Base-by-base conservation (phyloP, 2,797 vertebrate genomes). In the Pelobates cultripes region DNA sequence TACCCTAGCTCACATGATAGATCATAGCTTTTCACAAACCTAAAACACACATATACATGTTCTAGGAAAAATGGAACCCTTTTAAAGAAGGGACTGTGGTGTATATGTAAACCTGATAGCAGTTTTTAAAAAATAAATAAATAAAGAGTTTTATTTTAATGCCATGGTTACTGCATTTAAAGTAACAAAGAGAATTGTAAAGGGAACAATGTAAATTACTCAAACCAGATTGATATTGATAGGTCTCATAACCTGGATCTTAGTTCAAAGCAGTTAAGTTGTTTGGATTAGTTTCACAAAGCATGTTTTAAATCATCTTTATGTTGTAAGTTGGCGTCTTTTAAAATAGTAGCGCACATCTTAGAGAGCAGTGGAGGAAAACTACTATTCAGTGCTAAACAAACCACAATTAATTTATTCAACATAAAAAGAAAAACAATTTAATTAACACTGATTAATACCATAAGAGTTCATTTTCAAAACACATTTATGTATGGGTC, bases 381-480 rank as follows among this genome's bases (percentile, higher is more conserved):
- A 14, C 67, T 70, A 43, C n/a, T 66, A 81, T 70, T 43, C 45
- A 51, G 41, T 69, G 61, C 42, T 71, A 5, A 43, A 77, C 10
- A 43, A 75, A 45, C 70, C 51, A 51, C 61, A 82, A 47, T 75
- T 43, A 42, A 75, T 70, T 28, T 75, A 70, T 61, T 68, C 41
- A 78, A 73, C 67, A 78, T 61, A 43, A 74, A 40, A 28, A 64
- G 17, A 64, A 71, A 70, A 63, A 45, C 41, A 4, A 60, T 67
- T 14, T 77, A 82, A 83, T 63, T 64, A 79, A 45, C 55, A 69
- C 53, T 83, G 53, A 78, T 78, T 78, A 45, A 69, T 43, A 63
- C 64, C 43, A 51, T 71, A 79, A 64, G 14, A 28, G 64, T 69
- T 74, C 3, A 40, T 69, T 70, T 69, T 43, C 9, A 70, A 28